Percentiles rank a stretch among this genome's conserved stretches.
Evolutionary conservation across 1,140 invertebrate genomes (phyloP).

Genomic region (Temnothorax curvispinosus): DNA sequence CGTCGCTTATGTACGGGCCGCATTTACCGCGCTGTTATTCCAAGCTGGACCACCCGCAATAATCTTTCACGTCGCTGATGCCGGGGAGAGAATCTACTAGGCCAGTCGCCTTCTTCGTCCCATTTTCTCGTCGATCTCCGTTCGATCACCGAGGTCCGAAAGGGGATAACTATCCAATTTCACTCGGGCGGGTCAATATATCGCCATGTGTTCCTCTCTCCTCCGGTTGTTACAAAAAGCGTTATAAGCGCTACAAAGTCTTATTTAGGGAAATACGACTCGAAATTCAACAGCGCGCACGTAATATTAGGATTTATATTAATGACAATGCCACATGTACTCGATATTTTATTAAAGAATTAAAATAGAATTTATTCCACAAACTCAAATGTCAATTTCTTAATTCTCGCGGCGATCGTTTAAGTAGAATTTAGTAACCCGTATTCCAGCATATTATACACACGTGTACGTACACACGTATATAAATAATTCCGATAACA

Average conservation of each 20-base stretch:
- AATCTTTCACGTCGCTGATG: constrained; percentile 63
- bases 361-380: too few relatives aligned
- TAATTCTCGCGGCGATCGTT: background rate
- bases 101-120: constrained; percentile 17
- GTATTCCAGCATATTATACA: too few relatives aligned
- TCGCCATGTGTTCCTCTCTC: constrained; percentile 36
- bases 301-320: background rate
- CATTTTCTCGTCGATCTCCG: constrained; percentile 40
- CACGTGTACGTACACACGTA: too few relatives aligned
- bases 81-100: constrained; percentile 53
- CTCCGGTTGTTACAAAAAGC: constrained; percentile 31
- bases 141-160: constrained; percentile 27
- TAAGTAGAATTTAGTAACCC: too few relatives aligned
- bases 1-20: constrained; percentile 68
- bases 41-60: constrained; percentile 74
- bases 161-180: constrained; percentile 44
- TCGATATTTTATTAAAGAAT: background rate
- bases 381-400: background rate
- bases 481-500: constrained; percentile 18
- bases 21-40: constrained; percentile 76
- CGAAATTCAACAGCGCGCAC: background rate
- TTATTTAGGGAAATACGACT: constrained; percentile 1
- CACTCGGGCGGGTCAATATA: constrained; percentile 28
- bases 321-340: background rate
- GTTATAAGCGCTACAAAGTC: constrained; percentile 30